Conservation (phyloP, 1,140 invertebrate species). For the Cydia amplana region DNA sequence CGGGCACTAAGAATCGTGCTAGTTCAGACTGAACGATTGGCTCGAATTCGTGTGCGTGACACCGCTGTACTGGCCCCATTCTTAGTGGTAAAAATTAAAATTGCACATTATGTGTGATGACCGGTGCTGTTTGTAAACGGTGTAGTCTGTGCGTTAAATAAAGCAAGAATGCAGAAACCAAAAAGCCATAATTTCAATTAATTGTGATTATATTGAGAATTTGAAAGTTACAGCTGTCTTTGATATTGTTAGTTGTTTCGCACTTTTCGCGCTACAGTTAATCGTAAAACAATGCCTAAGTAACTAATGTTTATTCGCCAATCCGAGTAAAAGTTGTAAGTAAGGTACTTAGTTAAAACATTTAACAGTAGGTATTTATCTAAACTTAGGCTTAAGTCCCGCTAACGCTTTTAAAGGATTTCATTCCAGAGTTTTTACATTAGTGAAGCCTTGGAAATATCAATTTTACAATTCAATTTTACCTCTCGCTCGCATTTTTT, state of each 20-base stretch:
- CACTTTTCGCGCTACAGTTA: background rate
- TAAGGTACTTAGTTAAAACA: constrained; percentile 1
- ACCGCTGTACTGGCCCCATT: too few species aligned
- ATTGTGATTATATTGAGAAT: too few species aligned
- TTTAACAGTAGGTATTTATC: background rate
- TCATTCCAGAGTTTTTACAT: constrained; percentile 1
- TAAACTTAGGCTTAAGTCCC: background rate
- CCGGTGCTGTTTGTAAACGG: too few species aligned
- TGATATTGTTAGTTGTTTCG: too few species aligned
- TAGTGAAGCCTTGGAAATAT: background rate
- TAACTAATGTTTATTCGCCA: background rate
- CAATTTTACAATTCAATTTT: background rate
- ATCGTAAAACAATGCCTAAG: background rate
- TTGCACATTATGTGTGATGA: too few species aligned
- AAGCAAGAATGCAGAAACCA: too few species aligned
- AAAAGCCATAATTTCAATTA: background rate
- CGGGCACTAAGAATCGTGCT: too few species aligned
- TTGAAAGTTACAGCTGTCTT: too few species aligned
- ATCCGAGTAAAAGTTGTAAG: background rate
- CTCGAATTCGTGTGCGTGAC: too few species aligned
- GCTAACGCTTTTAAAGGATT: constrained; percentile 13
- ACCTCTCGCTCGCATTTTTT: background rate
- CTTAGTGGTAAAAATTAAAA: too few species aligned
- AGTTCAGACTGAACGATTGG: too few species aligned
- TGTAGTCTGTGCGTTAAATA: too few species aligned